Percentiles rank a stretch among this genome's conserved stretches.
These are phyloP conservation scores for Staurois parvus DNA, from an alignment of 2,797 vertebrate species.

Conservation along the genomic window DNA sequence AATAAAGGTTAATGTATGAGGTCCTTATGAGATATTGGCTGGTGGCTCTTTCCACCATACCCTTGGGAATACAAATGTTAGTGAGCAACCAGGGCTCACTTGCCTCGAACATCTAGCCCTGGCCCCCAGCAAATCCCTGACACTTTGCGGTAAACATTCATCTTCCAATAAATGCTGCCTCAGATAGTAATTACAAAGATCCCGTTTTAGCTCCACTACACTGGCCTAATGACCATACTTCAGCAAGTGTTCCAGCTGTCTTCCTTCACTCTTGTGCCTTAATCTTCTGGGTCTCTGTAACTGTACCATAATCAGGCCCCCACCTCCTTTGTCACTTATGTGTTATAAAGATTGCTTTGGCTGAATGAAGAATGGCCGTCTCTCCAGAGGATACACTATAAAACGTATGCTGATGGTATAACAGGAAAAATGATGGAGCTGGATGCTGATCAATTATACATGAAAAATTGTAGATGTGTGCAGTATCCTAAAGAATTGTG, in stretches of 20 bases:
- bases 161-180: slow-evolving; percentile 49
- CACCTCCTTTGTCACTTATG: slow-evolving; percentile 36
- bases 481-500: background rate
- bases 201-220: slow-evolving; percentile 47
- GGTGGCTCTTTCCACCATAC: background rate
- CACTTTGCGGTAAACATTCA: slow-evolving; percentile 41
- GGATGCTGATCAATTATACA: background rate
- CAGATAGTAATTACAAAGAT: slow-evolving; percentile 53
- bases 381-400: background rate
- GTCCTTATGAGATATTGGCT: background rate
- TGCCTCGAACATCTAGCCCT: background rate
- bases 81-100: background rate
- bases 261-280: slow-evolving; percentile 40
- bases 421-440: background rate
- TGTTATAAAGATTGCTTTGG: slow-evolving; percentile 25
- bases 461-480: background rate
- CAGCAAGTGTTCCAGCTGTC: slow-evolving; percentile 53
- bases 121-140: slow-evolving; percentile 37
- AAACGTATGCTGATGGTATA: background rate
- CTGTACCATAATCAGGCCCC: slow-evolving; percentile 41
- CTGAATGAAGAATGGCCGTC: background rate
- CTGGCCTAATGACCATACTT: slow-evolving; percentile 42
- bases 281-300: slow-evolving; percentile 47
- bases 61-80: background rate
- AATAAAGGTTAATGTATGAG: background rate